These are phyloP conservation scores for Dryadula phaetusa DNA, from an alignment of 2,888 invertebrate genomes.

Conservation along the genomic window DNA sequence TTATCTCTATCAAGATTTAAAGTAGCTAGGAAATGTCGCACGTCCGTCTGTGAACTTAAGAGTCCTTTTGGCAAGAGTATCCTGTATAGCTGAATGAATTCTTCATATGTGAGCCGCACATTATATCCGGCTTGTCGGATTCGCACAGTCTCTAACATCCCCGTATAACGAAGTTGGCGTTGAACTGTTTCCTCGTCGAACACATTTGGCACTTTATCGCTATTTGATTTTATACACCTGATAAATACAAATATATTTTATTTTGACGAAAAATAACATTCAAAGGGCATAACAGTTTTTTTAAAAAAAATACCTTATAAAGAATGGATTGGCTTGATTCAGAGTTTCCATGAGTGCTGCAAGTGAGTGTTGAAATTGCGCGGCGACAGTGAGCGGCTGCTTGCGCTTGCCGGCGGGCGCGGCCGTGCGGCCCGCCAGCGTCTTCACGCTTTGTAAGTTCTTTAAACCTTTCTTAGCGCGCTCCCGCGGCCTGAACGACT, in stretches of 20 bases:
- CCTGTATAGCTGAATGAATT: slow-evolving; percentile 96
- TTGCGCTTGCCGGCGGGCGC: slow-evolving; percentile 88
- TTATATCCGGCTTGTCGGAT: slow-evolving; percentile 98
- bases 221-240: slow-evolving; percentile 97
- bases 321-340: slow-evolving; percentile 88
- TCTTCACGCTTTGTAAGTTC: slow-evolving; percentile 96
- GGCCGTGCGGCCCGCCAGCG: slow-evolving; percentile 90
- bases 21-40: slow-evolving; percentile 92
- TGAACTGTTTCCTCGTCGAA: slow-evolving; percentile 97
- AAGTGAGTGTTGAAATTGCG: slow-evolving; percentile 97
- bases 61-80: slow-evolving; percentile 95
- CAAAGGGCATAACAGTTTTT: background rate
- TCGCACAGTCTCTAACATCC: slow-evolving; percentile 98
- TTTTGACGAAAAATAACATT: background rate
- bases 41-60: slow-evolving; percentile 93
- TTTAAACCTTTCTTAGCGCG: slow-evolving; percentile 94
- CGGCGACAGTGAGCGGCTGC: slow-evolving; percentile 96
- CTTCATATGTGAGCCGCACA: slow-evolving; percentile 95
- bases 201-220: slow-evolving; percentile 95
- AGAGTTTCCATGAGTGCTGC: slow-evolving; percentile 96
- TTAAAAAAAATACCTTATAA: slow-evolving; percentile 69
- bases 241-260: background rate
- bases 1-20: slow-evolving; percentile 94
- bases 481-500: slow-evolving; percentile 94
- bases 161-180: slow-evolving; percentile 94